Evolutionary conservation across 2,797 vertebrate genomes (phyloP).

Genomic region (Chrysocyon brachyurus): DNA sequence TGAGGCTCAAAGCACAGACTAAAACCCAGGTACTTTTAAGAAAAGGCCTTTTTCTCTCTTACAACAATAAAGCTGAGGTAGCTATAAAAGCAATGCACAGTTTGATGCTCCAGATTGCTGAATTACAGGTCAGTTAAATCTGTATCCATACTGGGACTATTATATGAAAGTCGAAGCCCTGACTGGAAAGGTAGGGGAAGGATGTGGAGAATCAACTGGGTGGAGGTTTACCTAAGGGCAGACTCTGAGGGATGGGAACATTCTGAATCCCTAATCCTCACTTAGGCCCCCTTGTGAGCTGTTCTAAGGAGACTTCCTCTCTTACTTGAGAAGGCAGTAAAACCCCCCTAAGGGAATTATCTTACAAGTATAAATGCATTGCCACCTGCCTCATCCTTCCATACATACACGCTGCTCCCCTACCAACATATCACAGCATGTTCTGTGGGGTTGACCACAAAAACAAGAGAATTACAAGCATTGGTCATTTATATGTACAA

Average conservation of each 20-base stretch:
- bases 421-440: not conserved
- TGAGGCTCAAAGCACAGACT: not conserved
- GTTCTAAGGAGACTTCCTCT: not conserved
- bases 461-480: not conserved
- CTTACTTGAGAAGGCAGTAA: not conserved
- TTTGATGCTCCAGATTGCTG: not conserved
- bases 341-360: not conserved
- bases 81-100: not conserved
- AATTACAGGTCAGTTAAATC: not conserved
- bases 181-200: not conserved
- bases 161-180: not conserved
- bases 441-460: not conserved
- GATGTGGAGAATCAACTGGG: not conserved
- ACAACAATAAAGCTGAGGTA: not conserved
- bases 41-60: slow-evolving; percentile 24
- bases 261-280: not conserved
- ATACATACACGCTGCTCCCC: not conserved
- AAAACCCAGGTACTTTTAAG: not conserved
- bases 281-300: not conserved
- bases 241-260: not conserved
- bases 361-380: not conserved
- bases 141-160: not conserved
- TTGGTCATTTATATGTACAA: not conserved
- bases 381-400: not conserved
- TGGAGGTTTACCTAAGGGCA: not conserved